Evolutionary conservation across 2,113 vertebrate genomes (phyloP).

Genomic region (Heterochromis multidens): DNA sequence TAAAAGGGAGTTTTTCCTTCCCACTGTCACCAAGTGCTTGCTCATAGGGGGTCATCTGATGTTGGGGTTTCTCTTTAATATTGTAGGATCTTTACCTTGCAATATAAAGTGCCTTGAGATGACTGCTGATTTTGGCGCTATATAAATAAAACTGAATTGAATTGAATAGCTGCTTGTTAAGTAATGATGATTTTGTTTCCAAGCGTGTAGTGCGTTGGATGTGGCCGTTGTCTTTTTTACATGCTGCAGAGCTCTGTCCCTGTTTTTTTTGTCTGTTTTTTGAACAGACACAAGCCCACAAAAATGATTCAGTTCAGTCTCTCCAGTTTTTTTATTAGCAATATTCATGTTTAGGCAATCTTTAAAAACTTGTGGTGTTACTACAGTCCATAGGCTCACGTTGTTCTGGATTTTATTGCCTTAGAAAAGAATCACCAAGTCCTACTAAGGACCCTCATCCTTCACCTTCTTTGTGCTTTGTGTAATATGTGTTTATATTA

Average conservation of each 20-base stretch:
- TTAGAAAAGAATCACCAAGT: background rate
- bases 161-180: background rate
- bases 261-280: too few species aligned
- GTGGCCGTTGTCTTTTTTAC: background rate
- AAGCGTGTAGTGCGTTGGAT: too few species aligned
- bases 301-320: background rate
- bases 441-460: background rate
- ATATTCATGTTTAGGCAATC: background rate
- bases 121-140: background rate
- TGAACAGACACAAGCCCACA: background rate
- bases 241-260: background rate
- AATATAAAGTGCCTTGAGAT: background rate
- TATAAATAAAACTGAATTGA: background rate
- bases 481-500: background rate
- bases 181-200: background rate
- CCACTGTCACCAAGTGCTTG: background rate
- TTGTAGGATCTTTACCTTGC: background rate
- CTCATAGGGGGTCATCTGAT: background rate
- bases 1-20: background rate
- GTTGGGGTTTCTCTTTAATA: background rate
- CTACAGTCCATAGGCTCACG: background rate
- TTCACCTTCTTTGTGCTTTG: background rate
- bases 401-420: background rate
- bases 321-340: background rate
- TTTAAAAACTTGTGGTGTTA: background rate